Conservation (phyloP, 2,113 vertebrate genomes). For the Fulica atra region DNA sequence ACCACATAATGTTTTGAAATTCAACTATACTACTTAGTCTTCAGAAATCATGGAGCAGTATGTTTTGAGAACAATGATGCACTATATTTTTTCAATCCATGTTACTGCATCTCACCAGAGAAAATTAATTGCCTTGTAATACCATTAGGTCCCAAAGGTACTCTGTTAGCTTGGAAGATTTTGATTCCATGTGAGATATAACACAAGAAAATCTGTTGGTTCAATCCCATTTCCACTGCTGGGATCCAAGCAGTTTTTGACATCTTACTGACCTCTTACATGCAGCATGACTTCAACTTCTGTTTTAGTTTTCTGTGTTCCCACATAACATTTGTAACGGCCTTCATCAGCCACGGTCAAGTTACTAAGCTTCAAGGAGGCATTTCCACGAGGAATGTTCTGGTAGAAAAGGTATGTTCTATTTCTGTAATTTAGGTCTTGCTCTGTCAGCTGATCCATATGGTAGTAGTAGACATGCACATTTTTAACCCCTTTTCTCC, state of each 20-base stretch:
- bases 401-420: constrained; percentile 67
- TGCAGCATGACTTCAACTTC: not conserved
- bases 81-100: not conserved
- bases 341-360: constrained; percentile 53
- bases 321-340: constrained; percentile 72
- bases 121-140: not conserved
- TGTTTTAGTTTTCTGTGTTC: not conserved
- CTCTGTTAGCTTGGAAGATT: not conserved
- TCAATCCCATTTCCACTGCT: not conserved
- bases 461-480: constrained; percentile 70
- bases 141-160: not conserved
- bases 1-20: not conserved
- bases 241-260: not conserved
- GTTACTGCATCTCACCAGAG: not conserved
- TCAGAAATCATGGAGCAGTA: not conserved
- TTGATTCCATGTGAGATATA: not conserved
- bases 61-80: not conserved
- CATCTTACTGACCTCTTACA: constrained; percentile 57
- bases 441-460: not conserved
- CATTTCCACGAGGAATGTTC: constrained; percentile 67
- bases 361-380: constrained; percentile 67
- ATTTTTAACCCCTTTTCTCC: constrained; percentile 60
- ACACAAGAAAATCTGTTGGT: not conserved
- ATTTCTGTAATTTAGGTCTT: constrained; percentile 31
- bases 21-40: not conserved